A percentile compares a stretch with the other conserved stretches of the same genome.
phyloP scores from a whole-genome alignment of 2,888 invertebrate species.

The Lasius platythorax region DNA sequence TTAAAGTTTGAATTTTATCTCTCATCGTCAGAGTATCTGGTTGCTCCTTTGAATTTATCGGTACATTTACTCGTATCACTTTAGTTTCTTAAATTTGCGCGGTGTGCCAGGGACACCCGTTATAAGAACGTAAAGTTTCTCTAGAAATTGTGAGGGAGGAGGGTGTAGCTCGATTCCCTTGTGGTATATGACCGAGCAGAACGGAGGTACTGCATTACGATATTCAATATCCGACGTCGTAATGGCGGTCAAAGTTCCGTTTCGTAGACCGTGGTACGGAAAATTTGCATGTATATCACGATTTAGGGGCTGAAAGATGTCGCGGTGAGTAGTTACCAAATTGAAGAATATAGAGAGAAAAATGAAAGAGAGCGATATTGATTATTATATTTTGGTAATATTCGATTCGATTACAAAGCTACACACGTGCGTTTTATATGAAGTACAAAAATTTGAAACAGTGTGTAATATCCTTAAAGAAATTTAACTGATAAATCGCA shows the following conservation, averaged over 20 bases:
- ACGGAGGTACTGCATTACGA: constrained; percentile 70
- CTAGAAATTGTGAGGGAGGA: constrained; percentile 63
- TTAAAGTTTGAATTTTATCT: neutral
- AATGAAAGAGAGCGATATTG: neutral
- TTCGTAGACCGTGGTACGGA: constrained; percentile 62
- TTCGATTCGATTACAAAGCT: constrained; percentile 7
- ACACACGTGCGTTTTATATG: too few relatives aligned
- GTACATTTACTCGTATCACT: neutral
- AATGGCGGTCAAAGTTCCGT: constrained; percentile 76
- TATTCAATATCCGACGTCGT: constrained; percentile 76
- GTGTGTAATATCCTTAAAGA: neutral
- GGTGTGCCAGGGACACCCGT: constrained; percentile 30
- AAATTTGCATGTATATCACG: constrained; percentile 79
- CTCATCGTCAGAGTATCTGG: neutral
- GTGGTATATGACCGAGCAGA: constrained; percentile 57
- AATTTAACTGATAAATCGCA: neutral
- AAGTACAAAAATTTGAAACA: neutral
- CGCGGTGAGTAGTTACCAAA: constrained; percentile 42
- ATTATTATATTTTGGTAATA: neutral
- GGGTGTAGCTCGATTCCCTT: constrained; percentile 66
- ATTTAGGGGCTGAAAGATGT: constrained; percentile 67
- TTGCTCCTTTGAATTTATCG: neutral
- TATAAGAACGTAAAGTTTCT: constrained; percentile 62
- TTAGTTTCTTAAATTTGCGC: constrained; percentile 1
- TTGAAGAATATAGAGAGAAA: constrained; percentile 14